These are phyloP conservation scores for Caenorhabditis zanzibari DNA, from an alignment of 2,888 invertebrate genomes.

Conservation along the genomic window DNA sequence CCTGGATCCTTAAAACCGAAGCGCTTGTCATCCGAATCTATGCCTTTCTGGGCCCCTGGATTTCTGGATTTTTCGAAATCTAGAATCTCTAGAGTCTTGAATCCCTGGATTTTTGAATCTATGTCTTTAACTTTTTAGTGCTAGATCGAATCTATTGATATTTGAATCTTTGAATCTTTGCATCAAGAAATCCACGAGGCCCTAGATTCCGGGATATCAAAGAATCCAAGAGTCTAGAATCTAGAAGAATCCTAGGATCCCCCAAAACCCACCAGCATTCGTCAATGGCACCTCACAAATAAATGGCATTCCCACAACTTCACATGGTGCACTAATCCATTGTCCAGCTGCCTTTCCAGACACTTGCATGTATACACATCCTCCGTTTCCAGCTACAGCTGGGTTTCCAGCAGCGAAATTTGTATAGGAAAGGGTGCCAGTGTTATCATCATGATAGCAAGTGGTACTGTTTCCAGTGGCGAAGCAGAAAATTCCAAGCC, in stretches of 20 bases:
- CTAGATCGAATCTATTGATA: no score
- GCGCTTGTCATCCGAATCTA: no score
- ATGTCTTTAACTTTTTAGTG: no score
- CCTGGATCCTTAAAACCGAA: no score
- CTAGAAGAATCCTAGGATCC: not conserved
- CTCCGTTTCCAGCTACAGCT: not conserved
- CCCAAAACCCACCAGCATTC: not conserved
- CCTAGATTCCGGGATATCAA: not conserved
- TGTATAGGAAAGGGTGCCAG: conserved; percentile 6
- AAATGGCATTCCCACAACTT: conserved; percentile 8
- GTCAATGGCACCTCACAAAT: conserved; percentile 19
- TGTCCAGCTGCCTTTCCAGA: not conserved
- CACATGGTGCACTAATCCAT: conserved; percentile 24
- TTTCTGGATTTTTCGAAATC: no score
- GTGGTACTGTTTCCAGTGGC: conserved; percentile 2
- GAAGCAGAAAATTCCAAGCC: conserved; percentile 37
- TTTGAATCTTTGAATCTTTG: no score
- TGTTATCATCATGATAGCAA: conserved; percentile 27
- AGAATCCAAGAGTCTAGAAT: no score
- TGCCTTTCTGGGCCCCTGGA: no score
- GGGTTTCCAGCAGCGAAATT: conserved; percentile 31
- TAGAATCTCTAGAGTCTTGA: no score
- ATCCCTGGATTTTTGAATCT: no score
- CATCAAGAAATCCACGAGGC: not conserved
- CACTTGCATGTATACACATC: conserved; percentile 10